These are phyloP conservation scores for Papilio elwesi DNA, from an alignment of 2,888 invertebrate species.

Conservation along the genomic window DNA sequence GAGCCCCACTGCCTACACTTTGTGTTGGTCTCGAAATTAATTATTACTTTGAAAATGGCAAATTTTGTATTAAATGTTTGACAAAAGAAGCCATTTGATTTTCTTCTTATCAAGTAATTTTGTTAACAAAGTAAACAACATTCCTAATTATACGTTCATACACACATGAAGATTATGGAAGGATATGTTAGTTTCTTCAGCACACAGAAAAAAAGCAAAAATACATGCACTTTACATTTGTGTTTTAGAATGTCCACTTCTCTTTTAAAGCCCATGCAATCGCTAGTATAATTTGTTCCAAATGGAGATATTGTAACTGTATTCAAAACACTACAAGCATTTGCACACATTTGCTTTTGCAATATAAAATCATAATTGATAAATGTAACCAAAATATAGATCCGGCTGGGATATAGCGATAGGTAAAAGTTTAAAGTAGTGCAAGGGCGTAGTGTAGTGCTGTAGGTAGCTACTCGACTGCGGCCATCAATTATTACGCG, in stretches of 20 bases:
- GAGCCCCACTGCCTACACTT: slow-evolving; percentile 41
- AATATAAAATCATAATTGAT: too few relatives aligned
- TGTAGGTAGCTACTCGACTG: slow-evolving; percentile 48
- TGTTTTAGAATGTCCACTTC: too few relatives aligned
- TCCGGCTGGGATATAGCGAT: too few relatives aligned
- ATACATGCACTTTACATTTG: too few relatives aligned
- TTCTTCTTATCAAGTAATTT: background rate
- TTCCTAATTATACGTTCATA: background rate
- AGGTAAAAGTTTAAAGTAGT: slow-evolving; percentile 3
- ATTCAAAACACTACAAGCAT: too few relatives aligned
- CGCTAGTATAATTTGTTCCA: too few relatives aligned
- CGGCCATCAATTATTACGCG: slow-evolving; percentile 77
- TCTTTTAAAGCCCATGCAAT: too few relatives aligned
- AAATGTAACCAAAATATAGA: too few relatives aligned
- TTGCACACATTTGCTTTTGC: too few relatives aligned
- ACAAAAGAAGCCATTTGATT: background rate
- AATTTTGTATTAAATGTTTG: background rate
- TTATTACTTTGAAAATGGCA: slow-evolving; percentile 23
- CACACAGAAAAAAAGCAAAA: too few relatives aligned
- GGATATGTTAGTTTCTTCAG: too few relatives aligned
- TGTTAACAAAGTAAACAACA: background rate
- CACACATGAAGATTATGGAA: background rate
- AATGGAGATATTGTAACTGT: too few relatives aligned
- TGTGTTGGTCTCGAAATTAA: slow-evolving; percentile 25
- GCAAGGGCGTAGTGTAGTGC: slow-evolving; percentile 1